Percentiles rank a stretch among this genome's conserved stretches.
Conservation (phyloP, 2,888 invertebrate genomes). For the Allacma fusca region DNA sequence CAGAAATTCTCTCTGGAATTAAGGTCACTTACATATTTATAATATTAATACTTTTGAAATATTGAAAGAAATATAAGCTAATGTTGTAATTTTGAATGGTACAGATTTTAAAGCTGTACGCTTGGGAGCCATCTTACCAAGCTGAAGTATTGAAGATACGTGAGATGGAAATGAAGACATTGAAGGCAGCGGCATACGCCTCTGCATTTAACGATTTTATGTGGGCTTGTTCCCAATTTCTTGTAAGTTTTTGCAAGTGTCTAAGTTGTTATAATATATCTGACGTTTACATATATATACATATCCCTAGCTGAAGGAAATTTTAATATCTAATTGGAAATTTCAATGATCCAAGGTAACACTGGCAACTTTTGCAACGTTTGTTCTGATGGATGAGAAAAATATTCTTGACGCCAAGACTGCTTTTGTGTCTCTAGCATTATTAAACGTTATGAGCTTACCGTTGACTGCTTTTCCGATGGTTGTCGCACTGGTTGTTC, state of each 20-base stretch:
- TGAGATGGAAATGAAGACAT: slow-evolving; percentile 84
- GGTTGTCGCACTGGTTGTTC: slow-evolving; percentile 89
- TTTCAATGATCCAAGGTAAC: slow-evolving; percentile 62
- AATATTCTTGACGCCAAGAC: slow-evolving; percentile 86
- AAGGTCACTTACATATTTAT: slow-evolving; percentile 69
- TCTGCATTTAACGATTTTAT: slow-evolving; percentile 68
- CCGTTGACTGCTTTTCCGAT: slow-evolving; percentile 82
- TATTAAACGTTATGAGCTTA: slow-evolving; percentile 96
- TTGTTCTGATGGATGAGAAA: slow-evolving; percentile 80
- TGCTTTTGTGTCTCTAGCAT: slow-evolving; percentile 95
- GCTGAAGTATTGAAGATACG: slow-evolving; percentile 78
- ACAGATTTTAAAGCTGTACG: slow-evolving; percentile 60
- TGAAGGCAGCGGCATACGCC: slow-evolving; percentile 87
- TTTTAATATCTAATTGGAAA: too few relatives aligned
- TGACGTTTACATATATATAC: too few relatives aligned
- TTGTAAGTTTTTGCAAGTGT: slow-evolving; percentile 60
- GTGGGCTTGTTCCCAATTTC: slow-evolving; percentile 61
- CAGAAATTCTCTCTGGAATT: slow-evolving; percentile 90
- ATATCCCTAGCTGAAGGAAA: too few relatives aligned
- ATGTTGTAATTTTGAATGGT: too few relatives aligned
- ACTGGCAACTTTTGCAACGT: slow-evolving; percentile 81
- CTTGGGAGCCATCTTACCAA: slow-evolving; percentile 59
- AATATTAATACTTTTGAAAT: background rate
- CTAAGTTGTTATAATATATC: too few relatives aligned
- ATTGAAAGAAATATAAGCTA: slow-evolving; percentile 87